Conservation (phyloP, 2,113 vertebrate species). For the Colinus virginianus region DNA sequence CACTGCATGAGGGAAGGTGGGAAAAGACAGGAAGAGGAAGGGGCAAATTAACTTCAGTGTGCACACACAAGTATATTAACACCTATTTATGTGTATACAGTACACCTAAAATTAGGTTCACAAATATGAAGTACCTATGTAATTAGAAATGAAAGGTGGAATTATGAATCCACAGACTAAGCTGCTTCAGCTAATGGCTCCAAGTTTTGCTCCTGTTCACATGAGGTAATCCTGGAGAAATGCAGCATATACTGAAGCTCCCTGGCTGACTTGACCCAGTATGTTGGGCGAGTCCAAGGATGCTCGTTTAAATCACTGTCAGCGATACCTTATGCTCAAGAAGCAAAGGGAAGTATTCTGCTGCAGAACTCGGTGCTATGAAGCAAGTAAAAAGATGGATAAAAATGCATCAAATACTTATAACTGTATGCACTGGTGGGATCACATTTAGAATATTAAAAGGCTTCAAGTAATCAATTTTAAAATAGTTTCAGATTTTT, state of each 20-base stretch:
- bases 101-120: neutral
- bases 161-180: neutral
- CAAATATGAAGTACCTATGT: neutral
- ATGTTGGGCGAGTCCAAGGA: neutral
- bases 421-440: neutral
- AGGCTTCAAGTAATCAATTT: neutral
- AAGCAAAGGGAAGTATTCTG: neutral
- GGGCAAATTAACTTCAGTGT: neutral
- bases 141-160: neutral
- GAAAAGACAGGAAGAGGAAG: neutral
- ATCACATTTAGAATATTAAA: neutral
- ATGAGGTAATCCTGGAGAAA: neutral
- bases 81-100: neutral
- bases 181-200: neutral
- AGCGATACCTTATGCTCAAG: accelerated
- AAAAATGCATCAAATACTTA: neutral
- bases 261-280: neutral
- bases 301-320: neutral
- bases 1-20: neutral
- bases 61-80: neutral
- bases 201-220: neutral
- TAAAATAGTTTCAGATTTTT: neutral
- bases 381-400: accelerated
- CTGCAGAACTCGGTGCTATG: neutral
- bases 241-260: neutral